Base-by-base conservation (phyloP, 2,888 invertebrate genomes). In the Dasysyrphus albostriatus region DNA sequence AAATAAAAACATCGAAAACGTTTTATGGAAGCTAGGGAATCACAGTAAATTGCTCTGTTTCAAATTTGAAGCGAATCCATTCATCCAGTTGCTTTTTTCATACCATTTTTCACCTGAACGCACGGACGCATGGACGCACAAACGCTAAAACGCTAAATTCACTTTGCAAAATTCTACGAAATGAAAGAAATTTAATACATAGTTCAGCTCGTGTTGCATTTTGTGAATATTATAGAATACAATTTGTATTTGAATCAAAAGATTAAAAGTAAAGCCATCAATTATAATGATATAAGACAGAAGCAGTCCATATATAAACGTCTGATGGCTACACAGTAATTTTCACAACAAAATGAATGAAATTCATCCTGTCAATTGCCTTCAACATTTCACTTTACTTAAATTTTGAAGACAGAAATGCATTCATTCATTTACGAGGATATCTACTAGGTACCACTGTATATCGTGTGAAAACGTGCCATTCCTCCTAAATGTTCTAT, bases 381-480 rank as follows among this genome's bases (percentile, higher is more conserved):
- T 69, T 67, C 83, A 83, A 83, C 74, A 83, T 78, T 74, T 74
- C 56, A 73, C 74, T 78, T 78, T 16, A 24, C 67, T 37, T 29
- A 58, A 69, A 24, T 74, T 63, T 76, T 72, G 4, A 72, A 82
- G 67, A 73, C 69, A 67, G 34, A 76, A 81, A 54, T 77, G 61
- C 76, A 74, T 83, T 70, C 76, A 61, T 59, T 79, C 39, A 29
- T 76, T 76, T 72, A 75, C 12, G 29, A 14, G 54, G 1, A 5
- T 54, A 14, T 29, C 3, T 29, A 9, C 5, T 76, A 65, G 54
- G 47, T 78, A 54, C 51, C 44, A 75, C n/a, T n/a, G 14, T 51
- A 54, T 39, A 51, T 58, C 49, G 44, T 72, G 65, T 59, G 74
- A 75, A 51, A 44, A 76, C 79, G 65, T 65, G 42, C 70, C 65